These are phyloP conservation scores for Crotalus tigris DNA, from an alignment of 2,113 vertebrate genomes.

Conservation along the genomic window DNA sequence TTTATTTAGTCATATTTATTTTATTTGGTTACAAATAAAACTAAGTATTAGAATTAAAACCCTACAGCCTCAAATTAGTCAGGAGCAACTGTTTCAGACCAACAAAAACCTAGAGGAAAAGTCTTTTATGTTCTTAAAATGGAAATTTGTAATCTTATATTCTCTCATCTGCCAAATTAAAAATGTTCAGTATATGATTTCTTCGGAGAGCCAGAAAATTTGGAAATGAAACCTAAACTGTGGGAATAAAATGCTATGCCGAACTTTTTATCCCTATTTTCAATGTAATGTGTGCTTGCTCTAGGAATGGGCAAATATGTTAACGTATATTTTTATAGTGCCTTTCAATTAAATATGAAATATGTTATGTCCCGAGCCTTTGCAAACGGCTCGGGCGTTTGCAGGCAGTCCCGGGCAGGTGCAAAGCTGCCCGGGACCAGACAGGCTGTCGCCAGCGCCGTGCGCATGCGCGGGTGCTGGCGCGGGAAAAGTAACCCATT, in stretches of 20 bases:
- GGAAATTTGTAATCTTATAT: not conserved
- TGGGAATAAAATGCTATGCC: not conserved
- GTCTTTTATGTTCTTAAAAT: not conserved
- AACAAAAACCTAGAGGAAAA: not conserved
- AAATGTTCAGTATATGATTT: not conserved
- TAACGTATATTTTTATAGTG: not conserved
- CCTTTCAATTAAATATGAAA: not conserved
- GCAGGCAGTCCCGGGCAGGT: too few species aligned
- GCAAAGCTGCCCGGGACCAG: too few species aligned
- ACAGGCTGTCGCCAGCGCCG: too few species aligned
- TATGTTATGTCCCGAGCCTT: too few species aligned
- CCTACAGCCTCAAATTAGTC: not conserved
- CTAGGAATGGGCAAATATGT: not conserved
- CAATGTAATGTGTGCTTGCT: not conserved
- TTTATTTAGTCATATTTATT: not conserved
- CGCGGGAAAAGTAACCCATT: too few species aligned
- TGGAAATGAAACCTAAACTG: not conserved
- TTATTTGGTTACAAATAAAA: not conserved
- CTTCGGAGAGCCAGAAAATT: not conserved
- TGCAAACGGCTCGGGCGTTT: too few species aligned
- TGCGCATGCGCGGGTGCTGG: too few species aligned
- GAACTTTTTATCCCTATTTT: not conserved
- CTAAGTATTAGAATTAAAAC: not conserved
- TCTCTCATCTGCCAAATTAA: not conserved
- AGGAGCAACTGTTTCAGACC: not conserved